phyloP scores from a whole-genome alignment of 2,113 vertebrate genomes.

The Oryzias curvinotus region DNA sequence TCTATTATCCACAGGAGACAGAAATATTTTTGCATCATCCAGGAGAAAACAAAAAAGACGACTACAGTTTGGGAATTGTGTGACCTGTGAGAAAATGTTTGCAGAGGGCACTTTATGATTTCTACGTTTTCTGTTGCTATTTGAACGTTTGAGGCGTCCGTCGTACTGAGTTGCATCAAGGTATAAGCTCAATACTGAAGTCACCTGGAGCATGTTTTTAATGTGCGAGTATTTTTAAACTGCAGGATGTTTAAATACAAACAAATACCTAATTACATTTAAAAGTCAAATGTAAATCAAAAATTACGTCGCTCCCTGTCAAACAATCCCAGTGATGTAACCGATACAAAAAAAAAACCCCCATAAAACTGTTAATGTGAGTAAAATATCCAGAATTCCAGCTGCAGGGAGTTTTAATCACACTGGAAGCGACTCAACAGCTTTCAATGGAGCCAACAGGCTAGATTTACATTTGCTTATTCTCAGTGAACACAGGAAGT shows the following conservation, averaged over 20 bases:
- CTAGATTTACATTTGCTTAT: background rate
- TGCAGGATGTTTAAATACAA: no score
- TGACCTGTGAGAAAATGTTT: conserved; percentile 8
- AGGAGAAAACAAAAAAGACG: background rate
- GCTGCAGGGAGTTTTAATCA: conserved; percentile 6
- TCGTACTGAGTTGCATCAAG: conserved; percentile 15
- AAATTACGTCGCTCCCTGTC: conserved; percentile 6
- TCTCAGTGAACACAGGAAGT: background rate
- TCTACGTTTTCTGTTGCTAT: background rate
- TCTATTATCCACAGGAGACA: background rate
- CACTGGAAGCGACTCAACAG: conserved; percentile 2
- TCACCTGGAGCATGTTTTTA: conserved; percentile 29
- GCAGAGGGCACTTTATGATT: conserved; percentile 21
- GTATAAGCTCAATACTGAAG: background rate
- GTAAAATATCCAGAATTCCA: background rate
- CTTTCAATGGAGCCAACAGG: background rate
- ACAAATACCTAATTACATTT: no score
- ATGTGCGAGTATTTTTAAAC: background rate
- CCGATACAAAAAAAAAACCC: background rate
- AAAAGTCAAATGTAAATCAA: background rate
- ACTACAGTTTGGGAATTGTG: background rate
- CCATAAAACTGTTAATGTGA: background rate
- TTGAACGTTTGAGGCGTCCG: conserved; percentile 3
- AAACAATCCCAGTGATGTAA: background rate
- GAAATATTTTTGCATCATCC: background rate